Percentiles rank a stretch among this genome's conserved stretches.
Conservation (phyloP, 2,113 vertebrate genomes). For the Camarhynchus parvulus region DNA sequence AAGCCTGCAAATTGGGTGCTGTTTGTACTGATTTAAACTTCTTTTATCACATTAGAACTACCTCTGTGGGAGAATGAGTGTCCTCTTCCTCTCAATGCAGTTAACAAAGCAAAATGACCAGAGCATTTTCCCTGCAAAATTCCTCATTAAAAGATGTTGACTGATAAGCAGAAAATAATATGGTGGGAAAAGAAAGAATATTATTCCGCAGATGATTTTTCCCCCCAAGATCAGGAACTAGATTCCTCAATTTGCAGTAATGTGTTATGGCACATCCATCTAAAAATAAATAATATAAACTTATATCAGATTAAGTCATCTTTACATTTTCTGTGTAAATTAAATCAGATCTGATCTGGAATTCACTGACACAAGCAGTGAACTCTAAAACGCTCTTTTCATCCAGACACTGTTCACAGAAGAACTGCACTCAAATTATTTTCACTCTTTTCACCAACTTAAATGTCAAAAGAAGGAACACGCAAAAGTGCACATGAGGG, state of each 20-base stretch:
- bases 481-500: background rate
- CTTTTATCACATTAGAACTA: background rate
- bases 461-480: conserved; percentile 20
- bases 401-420: background rate
- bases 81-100: background rate
- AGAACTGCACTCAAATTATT: background rate
- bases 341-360: conserved; percentile 10
- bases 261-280: background rate
- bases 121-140: background rate
- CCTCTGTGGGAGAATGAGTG: background rate
- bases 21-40: background rate
- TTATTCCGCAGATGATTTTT: background rate
- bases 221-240: background rate
- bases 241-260: background rate
- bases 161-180: background rate
- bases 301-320: background rate
- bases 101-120: background rate
- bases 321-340: conserved; percentile 3
- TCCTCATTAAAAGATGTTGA: background rate
- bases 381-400: conserved; percentile 24
- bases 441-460: background rate
- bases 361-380: conserved; percentile 21
- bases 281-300: conserved; percentile 19
- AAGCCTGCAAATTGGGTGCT: background rate
- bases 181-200: background rate